These are phyloP conservation scores for Orbicella faveolata DNA, from an alignment of 64 coral and sea anemone genomes.

Conservation along the genomic window DNA sequence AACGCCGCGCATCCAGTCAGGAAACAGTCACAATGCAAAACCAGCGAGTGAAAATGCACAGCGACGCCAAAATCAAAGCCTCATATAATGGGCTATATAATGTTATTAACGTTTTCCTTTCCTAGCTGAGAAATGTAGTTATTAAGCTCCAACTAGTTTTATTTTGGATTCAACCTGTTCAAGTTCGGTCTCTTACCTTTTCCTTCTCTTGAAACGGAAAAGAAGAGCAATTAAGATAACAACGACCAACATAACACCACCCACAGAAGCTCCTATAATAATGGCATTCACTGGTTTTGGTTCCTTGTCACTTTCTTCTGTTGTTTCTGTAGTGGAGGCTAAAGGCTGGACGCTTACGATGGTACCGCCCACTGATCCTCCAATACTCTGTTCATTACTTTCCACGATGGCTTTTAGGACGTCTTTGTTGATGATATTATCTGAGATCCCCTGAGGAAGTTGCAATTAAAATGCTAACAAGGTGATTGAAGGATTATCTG, in stretches of 20 bases:
- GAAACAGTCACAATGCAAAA: too few relatives aligned
- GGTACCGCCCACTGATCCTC: background rate
- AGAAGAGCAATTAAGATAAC: background rate
- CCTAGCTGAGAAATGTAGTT: too few relatives aligned
- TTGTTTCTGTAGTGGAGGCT: too few relatives aligned
- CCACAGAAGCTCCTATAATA: background rate
- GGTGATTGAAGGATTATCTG: background rate
- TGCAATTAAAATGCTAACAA: slow-evolving; percentile 4
- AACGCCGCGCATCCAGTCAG: too few relatives aligned
- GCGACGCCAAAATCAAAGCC: too few relatives aligned
- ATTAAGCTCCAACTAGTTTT: too few relatives aligned
- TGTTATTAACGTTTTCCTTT: too few relatives aligned
- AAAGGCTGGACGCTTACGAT: background rate
- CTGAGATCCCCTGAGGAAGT: background rate
- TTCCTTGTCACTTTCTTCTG: background rate
- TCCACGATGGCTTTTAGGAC: background rate
- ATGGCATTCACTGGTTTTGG: background rate
- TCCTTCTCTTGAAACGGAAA: background rate
- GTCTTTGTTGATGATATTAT: background rate
- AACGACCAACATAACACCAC: background rate
- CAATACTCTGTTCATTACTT: background rate
- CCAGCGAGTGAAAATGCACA: too few relatives aligned
- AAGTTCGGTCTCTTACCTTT: background rate
- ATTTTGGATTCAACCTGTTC: too few relatives aligned
- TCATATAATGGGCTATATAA: too few relatives aligned